phyloP scores from a whole-genome alignment of 2,888 invertebrate species.

The Ormyrus rosae region DNA sequence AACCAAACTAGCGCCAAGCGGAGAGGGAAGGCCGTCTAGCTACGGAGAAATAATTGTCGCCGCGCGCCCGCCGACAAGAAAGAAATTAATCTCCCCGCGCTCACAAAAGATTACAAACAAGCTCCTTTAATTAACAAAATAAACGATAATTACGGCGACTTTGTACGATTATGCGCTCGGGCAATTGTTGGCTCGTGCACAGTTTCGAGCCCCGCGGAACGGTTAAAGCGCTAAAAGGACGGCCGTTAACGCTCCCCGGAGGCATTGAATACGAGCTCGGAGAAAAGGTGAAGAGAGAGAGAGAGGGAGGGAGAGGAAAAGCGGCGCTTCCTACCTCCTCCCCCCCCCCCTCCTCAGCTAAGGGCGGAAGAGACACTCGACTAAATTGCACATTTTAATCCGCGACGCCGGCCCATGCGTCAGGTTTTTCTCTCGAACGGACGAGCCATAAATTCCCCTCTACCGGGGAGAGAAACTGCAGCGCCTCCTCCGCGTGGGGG shows the following conservation, averaged over 20 bases:
- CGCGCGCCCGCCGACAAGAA: not conserved
- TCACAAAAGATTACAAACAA: conserved; percentile 1
- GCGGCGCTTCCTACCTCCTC: not conserved
- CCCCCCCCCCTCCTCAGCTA: conserved; percentile 11
- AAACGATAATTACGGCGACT: conserved; percentile 27
- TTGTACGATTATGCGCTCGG: conserved; percentile 28
- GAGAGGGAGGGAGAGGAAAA: not conserved
- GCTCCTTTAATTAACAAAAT: conserved; percentile 31
- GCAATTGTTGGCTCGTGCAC: conserved; percentile 34
- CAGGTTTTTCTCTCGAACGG: conserved; percentile 20
- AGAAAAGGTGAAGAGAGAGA: conserved; percentile 18
- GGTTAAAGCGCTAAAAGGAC: conserved; percentile 46
- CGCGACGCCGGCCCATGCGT: conserved; percentile 14
- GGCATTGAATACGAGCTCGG: conserved; percentile 32
- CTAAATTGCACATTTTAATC: conserved; percentile 50
- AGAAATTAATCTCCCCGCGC: not conserved
- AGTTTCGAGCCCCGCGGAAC: conserved; percentile 20
- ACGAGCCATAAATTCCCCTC: conserved; percentile 25
- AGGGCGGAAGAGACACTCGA: conserved; percentile 42
- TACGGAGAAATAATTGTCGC: not conserved
- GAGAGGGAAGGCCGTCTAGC: not conserved
- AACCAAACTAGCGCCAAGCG: not conserved
- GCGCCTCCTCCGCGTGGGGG: too few species aligned
- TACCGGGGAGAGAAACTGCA: not conserved
- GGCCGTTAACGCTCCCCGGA: conserved; percentile 38